Evolutionary conservation across 2,113 vertebrate genomes (phyloP).

Genomic region (Bombycilla garrulus): DNA sequence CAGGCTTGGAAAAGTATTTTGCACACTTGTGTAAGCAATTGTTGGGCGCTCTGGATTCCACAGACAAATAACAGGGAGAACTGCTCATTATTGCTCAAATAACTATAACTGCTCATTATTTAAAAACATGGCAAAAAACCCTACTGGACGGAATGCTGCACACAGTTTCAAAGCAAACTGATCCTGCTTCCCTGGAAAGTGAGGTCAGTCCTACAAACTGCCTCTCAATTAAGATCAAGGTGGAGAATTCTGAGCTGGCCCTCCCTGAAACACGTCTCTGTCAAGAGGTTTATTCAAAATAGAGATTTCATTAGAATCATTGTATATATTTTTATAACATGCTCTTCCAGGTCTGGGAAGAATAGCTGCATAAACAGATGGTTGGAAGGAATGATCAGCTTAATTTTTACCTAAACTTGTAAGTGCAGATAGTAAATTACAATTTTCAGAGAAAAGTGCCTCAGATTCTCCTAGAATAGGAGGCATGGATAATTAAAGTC

Average conservation of each 20-base stretch:
- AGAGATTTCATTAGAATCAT: neutral
- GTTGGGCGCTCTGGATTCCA: neutral
- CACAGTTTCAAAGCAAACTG: neutral
- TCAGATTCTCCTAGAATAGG: neutral
- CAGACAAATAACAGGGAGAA: neutral
- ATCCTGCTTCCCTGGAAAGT: neutral
- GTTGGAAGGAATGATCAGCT: neutral
- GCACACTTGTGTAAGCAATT: neutral
- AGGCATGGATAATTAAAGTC: neutral
- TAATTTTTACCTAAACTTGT: neutral
- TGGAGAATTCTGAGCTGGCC: neutral
- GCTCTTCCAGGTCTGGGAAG: neutral
- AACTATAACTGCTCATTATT: neutral
- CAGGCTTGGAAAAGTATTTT: neutral
- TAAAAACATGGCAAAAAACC: neutral
- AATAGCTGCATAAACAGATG: neutral
- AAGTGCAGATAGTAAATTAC: neutral
- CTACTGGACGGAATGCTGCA: neutral
- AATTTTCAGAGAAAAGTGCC: neutral
- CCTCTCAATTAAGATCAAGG: neutral
- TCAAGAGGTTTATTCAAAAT: neutral
- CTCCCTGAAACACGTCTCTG: neutral
- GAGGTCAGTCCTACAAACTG: neutral
- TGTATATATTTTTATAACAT: neutral
- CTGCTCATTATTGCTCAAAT: no score